Conservation (phyloP, 30 jellyfish, hydroid and myxozoan genomes). For the Turritopsis dohrnii region DNA sequence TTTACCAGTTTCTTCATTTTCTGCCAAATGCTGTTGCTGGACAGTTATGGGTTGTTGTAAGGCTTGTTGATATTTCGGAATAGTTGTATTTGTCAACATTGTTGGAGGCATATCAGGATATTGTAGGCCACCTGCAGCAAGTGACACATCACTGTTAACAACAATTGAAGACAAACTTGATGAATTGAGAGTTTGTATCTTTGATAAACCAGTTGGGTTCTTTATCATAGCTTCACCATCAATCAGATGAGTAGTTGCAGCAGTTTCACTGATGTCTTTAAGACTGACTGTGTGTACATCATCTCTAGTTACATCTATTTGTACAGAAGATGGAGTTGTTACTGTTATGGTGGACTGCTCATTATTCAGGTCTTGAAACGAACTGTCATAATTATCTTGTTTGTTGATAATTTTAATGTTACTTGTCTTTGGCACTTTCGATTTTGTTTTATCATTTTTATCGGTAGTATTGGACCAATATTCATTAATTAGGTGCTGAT, state of each 20-base stretch:
- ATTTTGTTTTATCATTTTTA: constrained; percentile 15
- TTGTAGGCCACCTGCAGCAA: constrained; percentile 23
- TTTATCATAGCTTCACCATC: constrained; percentile 18
- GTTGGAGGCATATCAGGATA: constrained; percentile 35
- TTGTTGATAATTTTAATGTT: constrained; percentile 30
- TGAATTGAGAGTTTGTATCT: constrained; percentile 14
- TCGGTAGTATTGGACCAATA: constrained; percentile 32
- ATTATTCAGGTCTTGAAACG: background rate
- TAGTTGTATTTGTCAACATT: constrained; percentile 19
- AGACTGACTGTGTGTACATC: constrained; percentile 19
- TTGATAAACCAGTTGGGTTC: constrained; percentile 9
- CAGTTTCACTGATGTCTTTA: constrained; percentile 23
- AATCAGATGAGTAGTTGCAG: background rate
- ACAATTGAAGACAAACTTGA: constrained; percentile 7
- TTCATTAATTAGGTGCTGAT: constrained; percentile 40
- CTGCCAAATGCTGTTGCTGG: constrained; percentile 23
- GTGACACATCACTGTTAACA: constrained; percentile 30
- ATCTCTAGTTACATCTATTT: background rate
- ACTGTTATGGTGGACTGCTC: constrained; percentile 13
- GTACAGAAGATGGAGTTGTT: constrained; percentile 13
- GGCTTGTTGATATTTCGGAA: constrained; percentile 44
- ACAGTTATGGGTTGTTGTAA: constrained; percentile 38
- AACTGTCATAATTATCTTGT: constrained; percentile 12
- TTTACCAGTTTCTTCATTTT: constrained; percentile 36
- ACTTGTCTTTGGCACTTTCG: background rate